Base-by-base conservation (phyloP, 1,140 invertebrate species). In the Melipona quadrifasciata region DNA sequence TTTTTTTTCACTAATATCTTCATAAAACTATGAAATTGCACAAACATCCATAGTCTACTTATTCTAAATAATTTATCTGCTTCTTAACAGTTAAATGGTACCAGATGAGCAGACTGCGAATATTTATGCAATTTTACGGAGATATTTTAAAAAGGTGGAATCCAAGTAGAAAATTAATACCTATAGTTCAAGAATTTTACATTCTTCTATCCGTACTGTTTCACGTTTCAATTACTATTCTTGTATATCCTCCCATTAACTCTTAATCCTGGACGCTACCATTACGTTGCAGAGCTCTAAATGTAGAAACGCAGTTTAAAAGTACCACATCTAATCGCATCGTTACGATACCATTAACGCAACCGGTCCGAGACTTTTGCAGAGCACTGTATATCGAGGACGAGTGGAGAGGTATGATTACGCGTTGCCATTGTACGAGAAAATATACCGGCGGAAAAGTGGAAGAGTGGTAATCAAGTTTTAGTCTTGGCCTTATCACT, bases 401-500 rank as follows among this genome's bases (percentile, higher is more conserved):
- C 14, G 34, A 27, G 1, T 21, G 19, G 55, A 64, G 39, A 39
- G 61, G 72, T 39, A n/a, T 75, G 72, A 82, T 75, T 68, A 68
- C 51, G 24, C 5, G 24, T n/a, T 61, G 57, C 55, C 14, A 80
- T 80, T 61, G 68, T 73, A 21, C 14, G 31, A 11, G n/a, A 19
- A 61, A 19, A 67, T 68, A 27, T 19, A 31, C 17, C 11, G 71
- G 6, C n/a, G 24, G 80, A 75, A 75, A 75, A 82, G 24, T 64
- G n/a, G 31, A 65, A 34, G 72, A 67, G 47, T 16, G 21, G 67
- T 47, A 57, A 75, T 82, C 80, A 75, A 57, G 47, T n/a, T 71
- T n/a, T 55, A n/a, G 71, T 31, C 68, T 24, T 53, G 51, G 21
- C 81, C 39, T 70, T 83, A 83, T 83, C 75, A 78, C 51, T 51